Evolutionary conservation across 2,113 vertebrate species (phyloP).

Genomic region (Elephantulus edwardii): DNA sequence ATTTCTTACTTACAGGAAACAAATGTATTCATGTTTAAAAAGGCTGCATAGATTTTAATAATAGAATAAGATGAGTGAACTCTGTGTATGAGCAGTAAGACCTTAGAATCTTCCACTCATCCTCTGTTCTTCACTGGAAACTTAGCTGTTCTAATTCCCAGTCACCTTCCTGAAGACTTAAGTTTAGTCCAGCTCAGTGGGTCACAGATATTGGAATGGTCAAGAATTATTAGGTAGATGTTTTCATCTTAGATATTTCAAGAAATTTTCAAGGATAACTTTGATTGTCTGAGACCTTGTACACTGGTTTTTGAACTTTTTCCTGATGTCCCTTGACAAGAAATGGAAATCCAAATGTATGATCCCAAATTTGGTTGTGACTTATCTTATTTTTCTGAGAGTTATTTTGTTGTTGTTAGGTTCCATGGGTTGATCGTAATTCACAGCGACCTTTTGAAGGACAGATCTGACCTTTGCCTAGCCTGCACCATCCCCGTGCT

Average conservation of each 20-base stretch:
- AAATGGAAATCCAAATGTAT: not conserved
- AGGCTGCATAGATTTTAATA: not conserved
- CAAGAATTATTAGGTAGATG: not conserved
- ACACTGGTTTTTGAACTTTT: not conserved
- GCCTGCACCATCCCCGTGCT: no score
- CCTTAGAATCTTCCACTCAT: not conserved
- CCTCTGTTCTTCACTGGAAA: not conserved
- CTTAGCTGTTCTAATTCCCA: not conserved
- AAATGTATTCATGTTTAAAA: not conserved
- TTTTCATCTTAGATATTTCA: not conserved
- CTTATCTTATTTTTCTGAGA: not conserved
- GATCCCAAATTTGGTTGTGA: not conserved
- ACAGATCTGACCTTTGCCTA: no score
- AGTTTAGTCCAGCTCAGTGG: not conserved
- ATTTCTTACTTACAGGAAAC: not conserved
- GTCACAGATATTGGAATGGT: not conserved
- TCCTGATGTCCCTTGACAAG: not conserved
- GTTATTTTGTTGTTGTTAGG: no score
- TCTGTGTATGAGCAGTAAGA: not conserved
- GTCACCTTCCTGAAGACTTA: not conserved
- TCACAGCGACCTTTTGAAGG: no score
- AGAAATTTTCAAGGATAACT: not conserved
- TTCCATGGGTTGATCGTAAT: no score
- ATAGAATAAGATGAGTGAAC: not conserved
- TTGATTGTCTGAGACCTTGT: constrained; percentile 27